A percentile compares a stretch with the other conserved stretches of the same genome.
Evolutionary conservation across 1,140 invertebrate species (phyloP).

Genomic region (Ceratina calcarata): DNA sequence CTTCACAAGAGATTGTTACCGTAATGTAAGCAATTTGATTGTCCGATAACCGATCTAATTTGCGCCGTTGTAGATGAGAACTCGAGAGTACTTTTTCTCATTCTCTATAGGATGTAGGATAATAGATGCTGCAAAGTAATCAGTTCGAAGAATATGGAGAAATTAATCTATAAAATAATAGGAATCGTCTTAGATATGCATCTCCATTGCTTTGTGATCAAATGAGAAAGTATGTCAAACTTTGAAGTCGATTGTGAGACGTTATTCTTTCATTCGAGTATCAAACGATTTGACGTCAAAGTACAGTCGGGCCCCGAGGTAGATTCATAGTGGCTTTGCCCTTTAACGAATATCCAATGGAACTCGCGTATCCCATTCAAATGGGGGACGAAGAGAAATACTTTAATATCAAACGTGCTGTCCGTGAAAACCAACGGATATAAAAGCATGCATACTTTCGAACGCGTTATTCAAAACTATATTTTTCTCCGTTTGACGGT

Average conservation of each 20-base stretch:
- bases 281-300: background rate
- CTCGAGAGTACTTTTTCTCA: background rate
- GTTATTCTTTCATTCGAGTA: too few relatives aligned
- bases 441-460: conserved; percentile 17
- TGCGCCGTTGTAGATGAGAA: background rate
- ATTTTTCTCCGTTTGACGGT: conserved; percentile 1
- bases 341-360: background rate
- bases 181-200: background rate
- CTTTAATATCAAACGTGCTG: background rate
- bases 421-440: conserved; percentile 7
- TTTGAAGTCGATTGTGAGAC: too few relatives aligned
- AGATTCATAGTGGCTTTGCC: background rate
- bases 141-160: too few relatives aligned
- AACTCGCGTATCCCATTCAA: background rate
- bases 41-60: background rate
- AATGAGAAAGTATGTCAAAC: too few relatives aligned
- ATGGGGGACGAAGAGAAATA: background rate
- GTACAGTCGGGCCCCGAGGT: too few relatives aligned
- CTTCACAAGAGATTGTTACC: too few relatives aligned
- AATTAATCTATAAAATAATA: background rate
- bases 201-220: background rate
- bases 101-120: background rate
- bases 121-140: too few relatives aligned
- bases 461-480: background rate
- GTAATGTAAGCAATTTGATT: background rate